Percentiles rank a stretch among this genome's conserved stretches.
Conservation (phyloP, 2,113 vertebrate species). For the Thunnus thynnus region DNA sequence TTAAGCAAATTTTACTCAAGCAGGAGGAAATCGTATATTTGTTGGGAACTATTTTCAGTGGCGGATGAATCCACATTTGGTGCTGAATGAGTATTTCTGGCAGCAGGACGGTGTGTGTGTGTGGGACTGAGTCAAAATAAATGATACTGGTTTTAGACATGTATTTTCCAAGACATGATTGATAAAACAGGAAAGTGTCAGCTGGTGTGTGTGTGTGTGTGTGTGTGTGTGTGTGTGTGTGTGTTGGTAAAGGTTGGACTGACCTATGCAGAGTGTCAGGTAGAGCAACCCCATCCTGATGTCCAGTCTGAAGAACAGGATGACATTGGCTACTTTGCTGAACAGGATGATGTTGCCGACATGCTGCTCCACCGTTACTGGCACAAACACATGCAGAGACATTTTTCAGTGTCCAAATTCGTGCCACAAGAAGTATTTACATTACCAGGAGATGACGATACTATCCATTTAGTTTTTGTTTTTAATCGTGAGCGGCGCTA, state of each 20-base stretch:
- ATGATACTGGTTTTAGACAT: too few species aligned
- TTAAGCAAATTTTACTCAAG: too few species aligned
- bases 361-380: conserved; percentile 97
- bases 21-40: too few species aligned
- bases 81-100: too few species aligned
- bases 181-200: neutral
- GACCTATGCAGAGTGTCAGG: conserved; percentile 91
- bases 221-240: neutral
- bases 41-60: too few species aligned
- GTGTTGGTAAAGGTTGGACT: neutral
- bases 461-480: neutral
- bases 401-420: neutral
- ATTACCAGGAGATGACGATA: neutral
- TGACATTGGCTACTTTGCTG: conserved; percentile 95
- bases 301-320: conserved; percentile 97
- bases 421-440: neutral
- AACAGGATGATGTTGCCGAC: conserved; percentile 98
- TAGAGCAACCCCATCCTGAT: conserved; percentile 95
- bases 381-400: neutral
- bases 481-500: too few species aligned
- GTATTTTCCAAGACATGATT: too few species aligned
- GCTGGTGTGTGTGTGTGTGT: neutral
- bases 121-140: too few species aligned
- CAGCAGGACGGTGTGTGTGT: too few species aligned
- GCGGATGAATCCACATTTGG: too few species aligned